phyloP scores from a whole-genome alignment of 1,140 invertebrate species.

The Danaus melanippus region DNA sequence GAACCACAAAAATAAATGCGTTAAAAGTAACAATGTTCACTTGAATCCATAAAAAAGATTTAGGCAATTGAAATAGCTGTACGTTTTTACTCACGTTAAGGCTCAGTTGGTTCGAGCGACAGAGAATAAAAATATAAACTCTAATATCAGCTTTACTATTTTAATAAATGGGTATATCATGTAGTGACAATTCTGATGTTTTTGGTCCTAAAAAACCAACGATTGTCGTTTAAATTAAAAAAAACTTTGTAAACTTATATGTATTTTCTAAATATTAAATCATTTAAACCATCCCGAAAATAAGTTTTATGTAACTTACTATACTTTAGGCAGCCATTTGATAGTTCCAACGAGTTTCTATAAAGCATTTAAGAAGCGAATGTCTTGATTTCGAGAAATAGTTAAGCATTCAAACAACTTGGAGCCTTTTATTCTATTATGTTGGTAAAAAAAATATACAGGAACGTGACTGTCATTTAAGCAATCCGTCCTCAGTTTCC shows the following conservation, averaged over 20 bases:
- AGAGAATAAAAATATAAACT: conserved; percentile 1
- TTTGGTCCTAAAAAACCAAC: too few species aligned
- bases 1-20: not conserved
- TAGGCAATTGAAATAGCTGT: conserved; percentile 25
- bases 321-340: too few species aligned
- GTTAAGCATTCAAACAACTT: not conserved
- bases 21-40: conserved; percentile 18
- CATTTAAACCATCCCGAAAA: too few species aligned
- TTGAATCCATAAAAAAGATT: conserved; percentile 21
- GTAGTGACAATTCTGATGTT: too few species aligned
- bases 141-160: not conserved
- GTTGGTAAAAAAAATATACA: not conserved
- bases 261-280: too few species aligned
- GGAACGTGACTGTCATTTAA: not conserved
- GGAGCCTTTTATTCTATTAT: not conserved
- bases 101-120: conserved; percentile 3
- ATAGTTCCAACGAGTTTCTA: too few species aligned
- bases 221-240: too few species aligned
- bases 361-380: not conserved
- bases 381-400: conserved; percentile 3
- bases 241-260: too few species aligned
- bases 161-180: too few species aligned
- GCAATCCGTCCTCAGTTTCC: not conserved
- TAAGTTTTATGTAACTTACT: too few species aligned
- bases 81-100: conserved; percentile 22